Conservation (phyloP, 2,113 vertebrate genomes). For the Anguilla rostrata region DNA sequence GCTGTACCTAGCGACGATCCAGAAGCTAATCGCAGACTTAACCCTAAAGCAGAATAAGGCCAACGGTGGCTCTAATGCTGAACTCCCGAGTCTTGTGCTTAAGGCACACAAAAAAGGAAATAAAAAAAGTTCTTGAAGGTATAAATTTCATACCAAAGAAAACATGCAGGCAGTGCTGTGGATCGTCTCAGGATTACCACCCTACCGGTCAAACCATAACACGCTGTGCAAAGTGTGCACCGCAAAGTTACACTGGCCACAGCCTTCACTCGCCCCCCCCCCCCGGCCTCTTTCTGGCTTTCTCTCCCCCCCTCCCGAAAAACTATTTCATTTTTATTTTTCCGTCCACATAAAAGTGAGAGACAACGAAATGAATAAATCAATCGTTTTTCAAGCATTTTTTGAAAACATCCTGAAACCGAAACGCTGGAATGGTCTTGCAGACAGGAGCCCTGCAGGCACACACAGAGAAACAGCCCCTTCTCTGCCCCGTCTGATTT, state of each 20-base stretch:
- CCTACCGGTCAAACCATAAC: background rate
- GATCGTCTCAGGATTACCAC: background rate
- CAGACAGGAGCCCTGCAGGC: background rate
- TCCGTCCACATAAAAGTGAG: background rate
- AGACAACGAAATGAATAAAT: background rate
- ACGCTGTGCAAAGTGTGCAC: too few species aligned
- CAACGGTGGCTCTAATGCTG: background rate
- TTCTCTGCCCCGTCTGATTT: background rate
- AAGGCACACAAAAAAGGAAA: background rate
- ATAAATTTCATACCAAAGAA: too few species aligned
- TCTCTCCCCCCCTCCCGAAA: background rate
- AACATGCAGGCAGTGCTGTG: too few species aligned
- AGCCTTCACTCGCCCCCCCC: background rate
- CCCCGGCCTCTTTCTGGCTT: background rate
- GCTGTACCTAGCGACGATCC: background rate
- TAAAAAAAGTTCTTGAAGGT: too few species aligned
- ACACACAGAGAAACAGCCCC: background rate
- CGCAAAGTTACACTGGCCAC: background rate
- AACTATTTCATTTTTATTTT: background rate
- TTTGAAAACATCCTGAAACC: background rate
- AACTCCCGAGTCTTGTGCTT: background rate
- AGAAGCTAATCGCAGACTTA: background rate
- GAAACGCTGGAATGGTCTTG: background rate
- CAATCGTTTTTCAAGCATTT: background rate
- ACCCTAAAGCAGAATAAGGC: background rate